These are phyloP conservation scores for Chanos chanos DNA, from an alignment of 2,797 vertebrate species.

Conservation along the genomic window DNA sequence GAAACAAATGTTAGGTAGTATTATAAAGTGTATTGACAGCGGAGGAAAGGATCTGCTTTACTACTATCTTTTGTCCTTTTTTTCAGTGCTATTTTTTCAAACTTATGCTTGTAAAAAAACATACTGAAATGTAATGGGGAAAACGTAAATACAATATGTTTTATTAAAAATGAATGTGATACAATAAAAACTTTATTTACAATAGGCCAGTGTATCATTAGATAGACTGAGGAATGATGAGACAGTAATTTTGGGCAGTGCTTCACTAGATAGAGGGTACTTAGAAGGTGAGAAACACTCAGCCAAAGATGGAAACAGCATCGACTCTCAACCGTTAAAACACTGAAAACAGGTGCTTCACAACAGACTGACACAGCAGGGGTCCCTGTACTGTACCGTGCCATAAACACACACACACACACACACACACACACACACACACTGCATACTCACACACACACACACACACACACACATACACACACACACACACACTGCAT, in stretches of 20 bases:
- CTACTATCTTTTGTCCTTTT: too few relatives aligned
- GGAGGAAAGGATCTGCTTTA: too few relatives aligned
- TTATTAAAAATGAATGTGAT: too few relatives aligned
- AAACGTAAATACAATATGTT: too few relatives aligned
- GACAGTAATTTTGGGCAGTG: neutral
- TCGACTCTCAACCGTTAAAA: constrained; percentile 1
- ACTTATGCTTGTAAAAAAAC: too few relatives aligned
- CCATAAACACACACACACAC: neutral
- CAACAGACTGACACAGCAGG: constrained; percentile 17
- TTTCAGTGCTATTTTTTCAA: too few relatives aligned
- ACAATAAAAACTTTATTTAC: too few relatives aligned
- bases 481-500: too few relatives aligned
- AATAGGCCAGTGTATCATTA: neutral
- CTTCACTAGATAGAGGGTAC: neutral
- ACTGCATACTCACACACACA: neutral
- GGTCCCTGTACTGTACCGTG: neutral
- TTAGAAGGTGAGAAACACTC: constrained; percentile 1
- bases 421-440: neutral
- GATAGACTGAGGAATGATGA: neutral
- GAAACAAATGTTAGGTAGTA: too few relatives aligned
- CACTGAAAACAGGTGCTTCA: constrained; percentile 4
- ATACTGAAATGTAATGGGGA: too few relatives aligned
- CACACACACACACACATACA: neutral
- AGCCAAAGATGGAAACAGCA: neutral
- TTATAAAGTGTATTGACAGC: too few relatives aligned